These are phyloP conservation scores for Poeciliopsis gracilis DNA, from an alignment of 2,797 vertebrate species.

Conservation along the genomic window DNA sequence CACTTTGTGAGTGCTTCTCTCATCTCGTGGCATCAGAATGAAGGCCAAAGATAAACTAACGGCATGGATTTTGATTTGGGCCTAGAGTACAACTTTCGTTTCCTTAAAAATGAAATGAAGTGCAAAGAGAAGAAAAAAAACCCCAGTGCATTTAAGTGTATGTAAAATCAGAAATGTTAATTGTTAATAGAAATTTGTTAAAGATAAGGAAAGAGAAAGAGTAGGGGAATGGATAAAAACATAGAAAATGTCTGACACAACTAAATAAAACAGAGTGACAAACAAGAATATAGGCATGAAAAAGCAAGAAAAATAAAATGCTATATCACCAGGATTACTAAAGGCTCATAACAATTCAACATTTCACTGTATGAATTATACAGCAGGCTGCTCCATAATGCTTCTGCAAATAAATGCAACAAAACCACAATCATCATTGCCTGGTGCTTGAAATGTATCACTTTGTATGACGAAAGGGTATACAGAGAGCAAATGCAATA, in stretches of 20 bases:
- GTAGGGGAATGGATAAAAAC: slow-evolving; percentile 64
- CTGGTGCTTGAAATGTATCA: slow-evolving; percentile 19
- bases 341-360: slow-evolving; percentile 47
- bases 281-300: slow-evolving; percentile 4
- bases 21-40: slow-evolving; percentile 63
- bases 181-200: slow-evolving; percentile 41
- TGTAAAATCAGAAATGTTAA: neutral
- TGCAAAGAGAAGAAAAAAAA: slow-evolving; percentile 14
- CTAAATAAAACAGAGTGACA: slow-evolving; percentile 7
- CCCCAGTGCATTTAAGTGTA: slow-evolving; percentile 13
- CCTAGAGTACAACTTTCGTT: slow-evolving; percentile 61
- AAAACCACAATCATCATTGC: slow-evolving; percentile 38
- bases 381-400: slow-evolving; percentile 44
- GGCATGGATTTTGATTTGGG: slow-evolving; percentile 71
- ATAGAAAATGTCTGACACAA: slow-evolving; percentile 66
- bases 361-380: slow-evolving; percentile 52
- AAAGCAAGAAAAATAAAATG: slow-evolving; percentile 7
- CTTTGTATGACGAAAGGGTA: slow-evolving; percentile 43
- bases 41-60: slow-evolving; percentile 72
- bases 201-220: slow-evolving; percentile 19
- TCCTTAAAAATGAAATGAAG: slow-evolving; percentile 42
- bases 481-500: slow-evolving; percentile 40
- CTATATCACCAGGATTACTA: slow-evolving; percentile 10
- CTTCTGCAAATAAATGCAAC: slow-evolving; percentile 53
- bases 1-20: slow-evolving; percentile 58